phyloP scores from a whole-genome alignment of 2,113 vertebrate species.

The Neolamprologus tretocephalus region DNA sequence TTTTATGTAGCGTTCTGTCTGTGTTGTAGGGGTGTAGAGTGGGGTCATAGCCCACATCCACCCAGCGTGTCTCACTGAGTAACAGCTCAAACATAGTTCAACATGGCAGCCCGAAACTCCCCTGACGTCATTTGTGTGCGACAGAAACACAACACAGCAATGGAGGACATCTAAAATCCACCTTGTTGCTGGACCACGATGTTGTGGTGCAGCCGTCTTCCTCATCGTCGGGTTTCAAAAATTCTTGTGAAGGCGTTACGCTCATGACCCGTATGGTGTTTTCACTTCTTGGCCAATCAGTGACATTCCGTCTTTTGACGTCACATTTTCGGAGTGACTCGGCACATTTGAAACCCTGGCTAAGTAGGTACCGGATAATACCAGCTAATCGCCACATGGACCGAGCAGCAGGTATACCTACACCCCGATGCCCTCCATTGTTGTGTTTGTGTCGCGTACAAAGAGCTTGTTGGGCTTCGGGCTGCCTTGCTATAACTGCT shows the following conservation, averaged over 20 bases:
- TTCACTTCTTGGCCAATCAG: neutral
- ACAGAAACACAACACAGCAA: neutral
- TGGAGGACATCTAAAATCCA: neutral
- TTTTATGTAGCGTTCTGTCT: neutral
- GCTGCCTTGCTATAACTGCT: neutral
- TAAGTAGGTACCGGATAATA: neutral
- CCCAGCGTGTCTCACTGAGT: neutral
- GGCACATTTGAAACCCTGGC: neutral
- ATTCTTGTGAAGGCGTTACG: accelerated
- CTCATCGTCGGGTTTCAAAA: neutral
- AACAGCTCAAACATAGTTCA: neutral
- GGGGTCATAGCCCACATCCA: neutral
- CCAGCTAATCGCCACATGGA: neutral
- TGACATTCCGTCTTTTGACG: accelerated
- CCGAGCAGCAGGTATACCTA: neutral
- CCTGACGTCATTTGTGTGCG: accelerated
- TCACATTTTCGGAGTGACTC: neutral
- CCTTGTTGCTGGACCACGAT: neutral
- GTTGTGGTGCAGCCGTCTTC: neutral
- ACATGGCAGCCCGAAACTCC: neutral
- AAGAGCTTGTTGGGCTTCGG: neutral
- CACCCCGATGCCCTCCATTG: neutral
- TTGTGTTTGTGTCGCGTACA: accelerated
- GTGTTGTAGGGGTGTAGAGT: neutral
- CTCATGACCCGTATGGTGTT: accelerated